Evolutionary conservation across 2,888 invertebrate species (phyloP).

Genomic region (Lucinisca nassula): DNA sequence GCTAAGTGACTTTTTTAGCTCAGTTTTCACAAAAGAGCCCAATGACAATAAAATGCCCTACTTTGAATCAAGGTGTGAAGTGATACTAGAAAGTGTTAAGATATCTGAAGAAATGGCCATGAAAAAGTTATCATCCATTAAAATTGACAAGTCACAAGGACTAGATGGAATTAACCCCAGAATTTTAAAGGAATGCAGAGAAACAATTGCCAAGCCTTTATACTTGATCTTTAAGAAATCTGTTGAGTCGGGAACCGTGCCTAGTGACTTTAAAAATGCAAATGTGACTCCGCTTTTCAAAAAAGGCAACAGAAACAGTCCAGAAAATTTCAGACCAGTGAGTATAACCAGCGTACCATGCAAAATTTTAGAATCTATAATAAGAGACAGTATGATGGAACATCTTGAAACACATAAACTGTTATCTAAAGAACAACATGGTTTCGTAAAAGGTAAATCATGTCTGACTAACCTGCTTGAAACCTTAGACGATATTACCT

Average conservation of each 20-base stretch:
- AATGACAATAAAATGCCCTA: neutral
- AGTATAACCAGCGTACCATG: neutral
- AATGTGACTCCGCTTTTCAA: neutral
- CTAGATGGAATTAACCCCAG: neutral
- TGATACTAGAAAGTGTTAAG: neutral
- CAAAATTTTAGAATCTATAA: neutral
- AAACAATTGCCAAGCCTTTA: neutral
- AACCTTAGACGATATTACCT: neutral
- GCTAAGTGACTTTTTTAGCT: neutral
- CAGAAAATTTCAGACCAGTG: neutral
- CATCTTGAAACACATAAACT: neutral
- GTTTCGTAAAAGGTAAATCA: neutral
- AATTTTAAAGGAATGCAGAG: neutral
- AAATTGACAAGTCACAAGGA: neutral
- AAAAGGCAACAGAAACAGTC: neutral
- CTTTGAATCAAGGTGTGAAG: neutral
- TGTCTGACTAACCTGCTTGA: neutral
- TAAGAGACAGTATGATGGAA: neutral
- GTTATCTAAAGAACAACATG: neutral
- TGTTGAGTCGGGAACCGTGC: neutral
- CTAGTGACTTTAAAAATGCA: neutral
- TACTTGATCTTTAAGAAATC: slow-evolving; percentile 10
- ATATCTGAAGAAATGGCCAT: neutral
- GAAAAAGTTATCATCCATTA: neutral
- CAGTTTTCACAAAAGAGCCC: neutral